Percentiles rank a stretch among this genome's conserved stretches.
phyloP scores from a whole-genome alignment of 2,888 invertebrate genomes.

The Hypolimnas misippus region DNA sequence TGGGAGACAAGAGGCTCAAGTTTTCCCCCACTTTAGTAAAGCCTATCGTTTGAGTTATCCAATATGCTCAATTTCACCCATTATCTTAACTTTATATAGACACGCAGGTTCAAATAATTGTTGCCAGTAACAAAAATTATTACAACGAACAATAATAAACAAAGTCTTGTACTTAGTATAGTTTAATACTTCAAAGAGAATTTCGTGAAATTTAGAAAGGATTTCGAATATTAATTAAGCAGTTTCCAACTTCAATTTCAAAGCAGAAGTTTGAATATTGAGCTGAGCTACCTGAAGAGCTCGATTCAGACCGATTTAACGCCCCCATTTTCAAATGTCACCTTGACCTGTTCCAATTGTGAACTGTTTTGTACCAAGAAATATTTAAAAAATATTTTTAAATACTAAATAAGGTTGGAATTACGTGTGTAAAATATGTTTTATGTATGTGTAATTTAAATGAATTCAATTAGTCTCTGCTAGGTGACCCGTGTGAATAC shows the following conservation, averaged over 20 bases:
- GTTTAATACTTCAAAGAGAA: background rate
- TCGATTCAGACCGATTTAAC: slow-evolving; percentile 1
- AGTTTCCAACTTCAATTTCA: slow-evolving; percentile 8
- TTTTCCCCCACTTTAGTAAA: no score
- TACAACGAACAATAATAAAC: background rate
- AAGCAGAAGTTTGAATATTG: background rate
- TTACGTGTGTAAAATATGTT: no score
- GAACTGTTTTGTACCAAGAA: no score
- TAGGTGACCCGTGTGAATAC: no score
- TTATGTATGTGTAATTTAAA: no score
- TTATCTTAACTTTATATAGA: background rate
- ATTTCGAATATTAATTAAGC: background rate
- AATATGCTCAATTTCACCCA: no score
- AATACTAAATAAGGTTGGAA: no score
- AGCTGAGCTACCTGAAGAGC: slow-evolving; percentile 9
- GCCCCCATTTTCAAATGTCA: slow-evolving; percentile 4
- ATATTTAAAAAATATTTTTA: no score
- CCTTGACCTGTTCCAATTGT: slow-evolving; percentile 2
- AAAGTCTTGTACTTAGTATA: background rate
- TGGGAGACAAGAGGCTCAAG: no score
- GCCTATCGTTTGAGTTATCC: no score
- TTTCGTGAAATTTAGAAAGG: background rate
- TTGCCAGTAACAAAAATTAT: background rate
- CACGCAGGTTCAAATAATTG: background rate
- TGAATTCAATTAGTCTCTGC: no score